A percentile compares a stretch with the other conserved stretches of the same genome.
These are phyloP conservation scores for Drosophila punjabiensis DNA, from an alignment of 1,140 invertebrate species.

Conservation along the genomic window DNA sequence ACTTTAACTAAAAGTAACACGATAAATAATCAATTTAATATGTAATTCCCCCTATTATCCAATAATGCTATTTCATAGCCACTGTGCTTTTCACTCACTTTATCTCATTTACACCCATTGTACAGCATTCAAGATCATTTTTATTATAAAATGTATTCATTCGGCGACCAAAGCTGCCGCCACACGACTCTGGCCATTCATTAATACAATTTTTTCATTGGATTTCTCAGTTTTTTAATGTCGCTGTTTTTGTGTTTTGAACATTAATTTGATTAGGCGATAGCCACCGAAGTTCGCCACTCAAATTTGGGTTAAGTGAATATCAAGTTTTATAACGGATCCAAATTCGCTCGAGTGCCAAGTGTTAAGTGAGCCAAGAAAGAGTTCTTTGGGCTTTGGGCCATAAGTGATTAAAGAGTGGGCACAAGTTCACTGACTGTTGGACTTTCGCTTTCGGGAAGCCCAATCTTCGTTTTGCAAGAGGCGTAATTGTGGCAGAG, in stretches of 20 bases:
- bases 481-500: constrained; percentile 18
- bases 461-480: constrained; percentile 20
- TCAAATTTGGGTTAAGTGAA: constrained; percentile 60
- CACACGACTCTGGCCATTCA: constrained; percentile 39
- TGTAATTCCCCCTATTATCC: background rate
- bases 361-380: constrained; percentile 16
- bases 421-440: constrained; percentile 5
- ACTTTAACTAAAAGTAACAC: background rate
- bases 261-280: constrained; percentile 61
- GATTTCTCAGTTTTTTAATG: constrained; percentile 8
- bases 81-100: background rate
- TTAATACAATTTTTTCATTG: constrained; percentile 21
- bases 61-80: background rate
- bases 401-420: background rate
- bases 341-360: background rate
- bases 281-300: constrained; percentile 35
- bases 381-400: constrained; percentile 20
- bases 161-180: constrained; percentile 36
- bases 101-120: constrained; percentile 23
- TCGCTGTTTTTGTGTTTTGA: constrained; percentile 25
- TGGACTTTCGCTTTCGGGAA: constrained; percentile 50
- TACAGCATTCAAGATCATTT: constrained; percentile 28
- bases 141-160: constrained; percentile 43
- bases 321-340: constrained; percentile 39
- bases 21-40: background rate